phyloP scores from a whole-genome alignment of 2,113 vertebrate species.

The Bubo bubo region DNA sequence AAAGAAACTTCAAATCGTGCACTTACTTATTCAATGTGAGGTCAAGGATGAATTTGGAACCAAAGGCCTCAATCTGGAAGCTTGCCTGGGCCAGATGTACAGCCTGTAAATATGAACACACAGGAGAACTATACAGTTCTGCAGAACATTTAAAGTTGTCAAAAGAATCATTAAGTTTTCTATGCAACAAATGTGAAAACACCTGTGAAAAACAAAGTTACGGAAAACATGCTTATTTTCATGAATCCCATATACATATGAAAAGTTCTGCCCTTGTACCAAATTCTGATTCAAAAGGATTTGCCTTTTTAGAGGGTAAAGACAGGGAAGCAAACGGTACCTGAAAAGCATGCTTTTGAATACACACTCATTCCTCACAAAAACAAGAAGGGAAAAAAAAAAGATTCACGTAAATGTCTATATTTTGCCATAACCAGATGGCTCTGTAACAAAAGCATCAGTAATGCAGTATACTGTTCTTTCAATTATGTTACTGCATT shows the following conservation, averaged over 20 bases:
- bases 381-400: neutral
- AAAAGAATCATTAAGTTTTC: neutral
- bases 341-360: neutral
- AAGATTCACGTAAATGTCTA: neutral
- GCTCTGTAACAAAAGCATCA: neutral
- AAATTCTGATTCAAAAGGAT: neutral
- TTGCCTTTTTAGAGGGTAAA: neutral
- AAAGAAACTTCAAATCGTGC: neutral
- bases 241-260: neutral
- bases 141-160: neutral
- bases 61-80: conserved; percentile 96
- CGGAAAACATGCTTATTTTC: neutral
- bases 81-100: conserved; percentile 93
- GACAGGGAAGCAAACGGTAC: neutral
- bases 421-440: neutral
- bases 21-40: conserved; percentile 96
- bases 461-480: neutral
- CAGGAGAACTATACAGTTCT: neutral
- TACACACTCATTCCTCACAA: neutral
- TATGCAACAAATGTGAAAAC: neutral
- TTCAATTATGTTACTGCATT: neutral
- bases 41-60: conserved; percentile 93
- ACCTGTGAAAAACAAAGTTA: neutral
- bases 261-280: neutral
- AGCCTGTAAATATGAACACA: conserved; percentile 77